Base-by-base conservation (phyloP, 2,113 vertebrate genomes). In the Phaetusa simplex region DNA sequence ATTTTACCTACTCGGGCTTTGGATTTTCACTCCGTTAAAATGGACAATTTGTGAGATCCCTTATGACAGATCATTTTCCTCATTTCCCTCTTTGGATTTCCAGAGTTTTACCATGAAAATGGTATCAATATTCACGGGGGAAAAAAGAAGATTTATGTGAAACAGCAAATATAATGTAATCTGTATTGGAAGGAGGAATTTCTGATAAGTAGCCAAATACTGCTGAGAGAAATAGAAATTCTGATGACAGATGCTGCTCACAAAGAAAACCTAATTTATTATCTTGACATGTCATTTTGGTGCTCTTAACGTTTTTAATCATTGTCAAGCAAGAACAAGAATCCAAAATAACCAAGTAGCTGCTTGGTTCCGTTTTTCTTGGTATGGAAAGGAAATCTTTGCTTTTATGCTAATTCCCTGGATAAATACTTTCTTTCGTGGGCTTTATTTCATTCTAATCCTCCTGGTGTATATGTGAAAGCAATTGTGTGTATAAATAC, bases 401-500 rank as follows among this genome's bases (percentile, higher is more conserved):
- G 67, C 86, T 93, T 95, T 94, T 97, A 88, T 55, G 45, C 42
- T 45, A 78, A 45, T 38, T 94, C 92, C 69, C 80, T 81, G 72
- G 59, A 83, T 90, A 93, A 96, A 95, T 95, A 71, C 86, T 92
- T 92, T 90, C 85, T 94, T 95, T 93, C 79, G 90, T 90, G 82
- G 78, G 32, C 92, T 95, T 95, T 92, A 92, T 93, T 97, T 93
- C 92, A 74, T 90, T 92, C 74, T 95, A 95, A 93, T 92, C 96
- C 90, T 95, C 71, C 72, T 78, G 86, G 72, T 92, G 82, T 92
- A 71, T 86, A 78, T 81, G 67, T 81, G 94, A 88, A 96, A 94
- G 92, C 79, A 83, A 86, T 71, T 94, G 82, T 93, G 78, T 94
- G 43, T 83, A 92, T 94, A 96, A 97, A 97, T 93, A 94, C 88